Percentiles rank a stretch among this genome's conserved stretches.
phyloP scores from a whole-genome alignment of 1,140 invertebrate species.

The Metaphire vulgaris region DNA sequence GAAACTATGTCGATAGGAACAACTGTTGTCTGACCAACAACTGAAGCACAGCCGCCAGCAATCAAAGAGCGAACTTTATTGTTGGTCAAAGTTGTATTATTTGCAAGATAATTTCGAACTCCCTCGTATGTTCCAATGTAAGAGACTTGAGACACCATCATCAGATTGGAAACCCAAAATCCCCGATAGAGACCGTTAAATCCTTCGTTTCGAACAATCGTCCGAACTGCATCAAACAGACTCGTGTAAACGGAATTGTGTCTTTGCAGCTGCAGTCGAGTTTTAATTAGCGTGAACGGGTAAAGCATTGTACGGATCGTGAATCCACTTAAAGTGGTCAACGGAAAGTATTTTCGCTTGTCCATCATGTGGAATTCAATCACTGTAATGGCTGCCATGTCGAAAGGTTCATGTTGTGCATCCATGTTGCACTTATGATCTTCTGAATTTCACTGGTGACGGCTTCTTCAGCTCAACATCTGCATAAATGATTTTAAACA shows the following conservation, averaged over 20 bases:
- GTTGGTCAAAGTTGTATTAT: constrained; percentile 35
- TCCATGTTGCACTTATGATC: constrained; percentile 16
- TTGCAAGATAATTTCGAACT: constrained; percentile 69
- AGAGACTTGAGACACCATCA: constrained; percentile 74
- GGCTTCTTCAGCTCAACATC: too few species aligned
- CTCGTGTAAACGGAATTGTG: constrained; percentile 65
- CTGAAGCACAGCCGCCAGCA: constrained; percentile 77
- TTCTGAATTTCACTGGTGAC: too few species aligned
- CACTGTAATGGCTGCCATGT: constrained; percentile 32
- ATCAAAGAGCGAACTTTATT: constrained; percentile 65
- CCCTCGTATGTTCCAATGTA: constrained; percentile 95
- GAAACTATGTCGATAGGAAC: constrained; percentile 93
- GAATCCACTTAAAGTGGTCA: constrained; percentile 81
- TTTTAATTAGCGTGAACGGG: constrained; percentile 93
- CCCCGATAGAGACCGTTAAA: constrained; percentile 80
- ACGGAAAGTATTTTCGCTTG: constrained; percentile 81
- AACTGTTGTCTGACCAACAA: constrained; percentile 89
- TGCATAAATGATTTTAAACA: too few species aligned
- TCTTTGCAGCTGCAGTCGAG: constrained; percentile 70
- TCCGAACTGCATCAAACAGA: constrained; percentile 80
- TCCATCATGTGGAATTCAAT: constrained; percentile 99
- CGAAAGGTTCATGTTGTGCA: neutral
- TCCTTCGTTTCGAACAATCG: constrained; percentile 84
- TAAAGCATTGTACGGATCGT: constrained; percentile 82
- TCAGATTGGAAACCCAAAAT: constrained; percentile 86